Base-by-base conservation (phyloP, 2,888 invertebrate genomes). In the Epiperipatus broadwayi region DNA sequence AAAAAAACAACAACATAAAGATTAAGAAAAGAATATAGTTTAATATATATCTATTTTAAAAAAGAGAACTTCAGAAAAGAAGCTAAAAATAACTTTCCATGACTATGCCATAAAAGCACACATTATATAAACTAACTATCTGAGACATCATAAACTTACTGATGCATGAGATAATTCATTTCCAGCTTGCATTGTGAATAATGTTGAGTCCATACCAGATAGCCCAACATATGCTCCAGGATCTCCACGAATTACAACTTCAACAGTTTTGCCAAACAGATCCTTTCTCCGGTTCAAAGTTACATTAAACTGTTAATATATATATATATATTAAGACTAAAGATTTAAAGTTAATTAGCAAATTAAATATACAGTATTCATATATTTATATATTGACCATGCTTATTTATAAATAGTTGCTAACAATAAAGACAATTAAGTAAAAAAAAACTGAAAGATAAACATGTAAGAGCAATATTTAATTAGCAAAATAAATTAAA, bases 141-240 rank as follows among this genome's bases (percentile, higher is more conserved):
- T 28, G 28, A 35, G 21, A 35, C 4, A 16, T n/a, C 10, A 4
- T 12, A 14, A 37, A 39, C 47, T 46, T 53, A 77, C 76, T 62
- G 80, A 78, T 1, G 81, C 78, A 53, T 84, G 83, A 0, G 78
- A 75, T 41, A 87, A 64, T 53, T 85, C 84, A 57, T 84, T 85
- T 34, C 84, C 85, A 10, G 84, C 83, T 64, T 85, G 84, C 80
- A 87, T 81, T 5, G 78, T 75, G 59, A 79, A 84, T 59, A 85
- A 80, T 18, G 81, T 75, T 52, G 78, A 71, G 59, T 85, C 85
- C 43, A 89, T 75, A 37, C 77, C 91, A 0, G 85, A 81, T 14
- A 93, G 69, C 0, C 83, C 89, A 4, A 93, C 84, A 58, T 84
- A 87, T 0, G 91, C 77, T 8, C 91, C 89, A 0, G 91, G 87